Base-by-base conservation (phyloP, 2,888 invertebrate genomes). In the Tenodera sinensis region DNA sequence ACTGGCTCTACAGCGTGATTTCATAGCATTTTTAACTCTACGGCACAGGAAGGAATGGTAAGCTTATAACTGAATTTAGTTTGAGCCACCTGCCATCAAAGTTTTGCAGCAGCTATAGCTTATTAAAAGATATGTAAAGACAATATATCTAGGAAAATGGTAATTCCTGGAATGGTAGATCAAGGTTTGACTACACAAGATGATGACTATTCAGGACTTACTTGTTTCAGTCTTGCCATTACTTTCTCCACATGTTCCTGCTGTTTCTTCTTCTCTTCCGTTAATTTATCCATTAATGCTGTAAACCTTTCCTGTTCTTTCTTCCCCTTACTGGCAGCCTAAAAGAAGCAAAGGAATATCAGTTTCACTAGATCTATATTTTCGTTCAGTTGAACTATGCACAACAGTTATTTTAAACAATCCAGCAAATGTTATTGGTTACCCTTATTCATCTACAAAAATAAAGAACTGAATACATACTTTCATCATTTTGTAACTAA, bases 201-300 rank as follows among this genome's bases (percentile, higher is more conserved):
- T 34, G 34, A 34, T 34, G 34, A 34, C 2, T 82, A 83, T 83
- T 4, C 7, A n/a, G 3, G 25, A 83, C n/a, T 34, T 90, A 92
- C 95, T 91, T 93, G 93, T 89, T 94, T 94, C 28, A 96, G 92
- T 87, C 95, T 92, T 12, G 95, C 94, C 92, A 96, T 94, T 86
- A 99, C 98, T 92, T 98, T 96, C 89, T 97, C 96, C 47, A 98
- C 98, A 94, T 99, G 99, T 92, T 98, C 98, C 91, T 96, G 96
- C 93, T 99, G 99, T 85, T 97, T 97, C 90, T 97, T 97, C 91
- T 97, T 97, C 94, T 99, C 99, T 92, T 99, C 99, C 93, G 97
- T 96, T 20, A 99, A 93, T 93, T 99, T 99, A 88, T 98, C 98
- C 92, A 98, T 97, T 87, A 99, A 94, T 0, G 97, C 96, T 89